phyloP scores from a whole-genome alignment of 2,797 vertebrate species.

The Myiothlypis chrysogaster region DNA sequence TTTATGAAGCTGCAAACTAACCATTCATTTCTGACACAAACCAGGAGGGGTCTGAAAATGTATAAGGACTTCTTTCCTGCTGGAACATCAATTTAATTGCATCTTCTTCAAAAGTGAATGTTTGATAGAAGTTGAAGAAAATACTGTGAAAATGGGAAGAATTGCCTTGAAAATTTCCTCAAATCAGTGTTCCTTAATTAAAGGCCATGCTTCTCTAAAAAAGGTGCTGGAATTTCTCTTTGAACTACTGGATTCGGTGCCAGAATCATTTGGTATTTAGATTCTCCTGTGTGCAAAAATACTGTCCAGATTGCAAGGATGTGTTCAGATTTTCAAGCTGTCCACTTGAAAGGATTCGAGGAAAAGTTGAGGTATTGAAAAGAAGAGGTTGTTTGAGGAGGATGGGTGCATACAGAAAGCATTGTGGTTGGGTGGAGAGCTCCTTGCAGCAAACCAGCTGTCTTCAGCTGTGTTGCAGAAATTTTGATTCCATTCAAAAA shows the following conservation, averaged over 20 bases:
- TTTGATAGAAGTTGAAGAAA: background rate
- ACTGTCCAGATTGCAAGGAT: background rate
- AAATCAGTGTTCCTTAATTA: background rate
- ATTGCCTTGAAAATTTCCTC: background rate
- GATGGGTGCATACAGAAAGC: background rate
- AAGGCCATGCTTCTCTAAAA: background rate
- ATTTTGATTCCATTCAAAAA: background rate
- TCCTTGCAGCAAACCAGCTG: background rate
- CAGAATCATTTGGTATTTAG: background rate
- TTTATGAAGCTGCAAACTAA: conserved; percentile 72
- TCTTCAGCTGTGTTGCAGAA: background rate
- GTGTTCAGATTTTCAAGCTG: background rate
- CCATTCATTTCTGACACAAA: conserved; percentile 67
- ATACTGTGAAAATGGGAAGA: background rate
- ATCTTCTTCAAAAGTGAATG: background rate
- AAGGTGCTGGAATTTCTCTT: background rate
- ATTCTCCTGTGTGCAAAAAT: background rate
- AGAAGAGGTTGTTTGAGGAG: background rate
- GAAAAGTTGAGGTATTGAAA: background rate
- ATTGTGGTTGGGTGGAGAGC: background rate
- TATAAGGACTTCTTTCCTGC: conserved; percentile 8
- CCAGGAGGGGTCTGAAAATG: conserved; percentile 48
- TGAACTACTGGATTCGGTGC: background rate
- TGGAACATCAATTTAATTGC: background rate
- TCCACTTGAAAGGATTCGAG: background rate